phyloP scores from a whole-genome alignment of 1,140 invertebrate genomes.

The Drosophila tani region DNA sequence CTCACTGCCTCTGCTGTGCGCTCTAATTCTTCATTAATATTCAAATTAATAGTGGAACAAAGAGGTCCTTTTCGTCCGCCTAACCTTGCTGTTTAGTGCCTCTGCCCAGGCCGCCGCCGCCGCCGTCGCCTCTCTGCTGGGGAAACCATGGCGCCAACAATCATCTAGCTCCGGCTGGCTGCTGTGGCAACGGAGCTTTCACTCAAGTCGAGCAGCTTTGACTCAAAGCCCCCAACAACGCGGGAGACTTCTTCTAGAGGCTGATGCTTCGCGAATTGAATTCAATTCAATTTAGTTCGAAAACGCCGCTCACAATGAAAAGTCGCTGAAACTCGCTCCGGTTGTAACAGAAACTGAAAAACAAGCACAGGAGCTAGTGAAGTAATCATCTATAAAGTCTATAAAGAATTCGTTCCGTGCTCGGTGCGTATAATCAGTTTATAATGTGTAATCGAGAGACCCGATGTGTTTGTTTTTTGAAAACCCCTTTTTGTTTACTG shows the following conservation, averaged over 20 bases:
- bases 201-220: slow-evolving; percentile 49
- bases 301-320: slow-evolving; percentile 63
- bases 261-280: slow-evolving; percentile 56
- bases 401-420: slow-evolving; percentile 33
- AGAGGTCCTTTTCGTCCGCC: background rate
- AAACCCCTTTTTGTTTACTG: slow-evolving; percentile 38
- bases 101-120: slow-evolving; percentile 17
- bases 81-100: slow-evolving; percentile 40
- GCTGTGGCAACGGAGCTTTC: slow-evolving; percentile 62
- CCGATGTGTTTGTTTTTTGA: slow-evolving; percentile 29
- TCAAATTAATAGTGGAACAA: slow-evolving; percentile 31
- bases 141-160: slow-evolving; percentile 57
- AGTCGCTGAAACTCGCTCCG: slow-evolving; percentile 50
- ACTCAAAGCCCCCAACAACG: slow-evolving; percentile 17
- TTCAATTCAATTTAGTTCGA: slow-evolving; percentile 65
- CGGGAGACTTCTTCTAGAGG: slow-evolving; percentile 40
- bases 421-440: slow-evolving; percentile 61
- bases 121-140: slow-evolving; percentile 9
- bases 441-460: slow-evolving; percentile 45
- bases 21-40: slow-evolving; percentile 35
- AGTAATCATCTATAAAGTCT: slow-evolving; percentile 25
- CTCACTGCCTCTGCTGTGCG: background rate
- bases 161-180: slow-evolving; percentile 41
- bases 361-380: slow-evolving; percentile 8
- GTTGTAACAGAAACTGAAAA: slow-evolving; percentile 28